Percentiles rank a stretch among this genome's conserved stretches.
Conservation (phyloP, 2,797 vertebrate genomes). For the Rhinoraja longicauda region DNA sequence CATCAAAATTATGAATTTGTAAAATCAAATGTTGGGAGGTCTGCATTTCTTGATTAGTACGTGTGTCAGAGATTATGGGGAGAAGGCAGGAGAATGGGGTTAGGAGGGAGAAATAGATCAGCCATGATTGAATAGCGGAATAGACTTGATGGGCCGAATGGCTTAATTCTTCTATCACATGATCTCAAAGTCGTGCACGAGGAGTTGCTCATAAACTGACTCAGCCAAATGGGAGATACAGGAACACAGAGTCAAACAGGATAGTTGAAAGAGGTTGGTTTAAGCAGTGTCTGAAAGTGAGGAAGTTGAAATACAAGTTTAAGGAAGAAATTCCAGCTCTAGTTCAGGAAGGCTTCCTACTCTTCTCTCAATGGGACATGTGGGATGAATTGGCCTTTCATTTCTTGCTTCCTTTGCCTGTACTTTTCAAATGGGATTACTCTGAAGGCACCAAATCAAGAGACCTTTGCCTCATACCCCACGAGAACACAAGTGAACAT, state of each 20-base stretch:
- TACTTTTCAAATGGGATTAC: background rate
- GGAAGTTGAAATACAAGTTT: background rate
- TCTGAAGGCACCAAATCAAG: background rate
- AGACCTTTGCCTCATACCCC: background rate
- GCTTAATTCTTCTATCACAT: too few relatives aligned
- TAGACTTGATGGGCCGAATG: too few relatives aligned
- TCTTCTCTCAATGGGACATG: too few relatives aligned
- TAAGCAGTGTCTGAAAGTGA: background rate
- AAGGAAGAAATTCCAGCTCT: background rate
- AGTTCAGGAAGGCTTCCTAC: background rate
- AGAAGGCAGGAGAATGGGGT: too few relatives aligned
- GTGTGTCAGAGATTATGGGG: too few relatives aligned
- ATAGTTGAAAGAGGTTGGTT: background rate
- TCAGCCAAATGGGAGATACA: background rate
- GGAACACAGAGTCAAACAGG: too few relatives aligned
- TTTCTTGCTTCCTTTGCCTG: background rate
- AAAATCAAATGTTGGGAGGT: too few relatives aligned
- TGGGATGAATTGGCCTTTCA: background rate
- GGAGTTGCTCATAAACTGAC: background rate
- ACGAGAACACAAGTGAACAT: too few relatives aligned
- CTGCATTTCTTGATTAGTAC: too few relatives aligned
- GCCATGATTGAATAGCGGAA: too few relatives aligned
- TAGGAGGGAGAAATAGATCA: too few relatives aligned
- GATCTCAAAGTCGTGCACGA: background rate
- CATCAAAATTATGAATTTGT: too few relatives aligned